Percentiles rank a stretch among this genome's conserved stretches.
These are phyloP conservation scores for human (Homo sapiens) DNA, from an alignment of 2,113 vertebrate species.

Conservation along the genomic window GRCh38 chr2:127243001-127243500, in stretches of 20 bases:
- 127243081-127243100: neutral
- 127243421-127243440: neutral
- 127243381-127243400: neutral
- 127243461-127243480: neutral
- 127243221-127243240: neutral
- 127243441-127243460: neutral
- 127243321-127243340: neutral
- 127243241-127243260: neutral
- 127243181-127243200: neutral
- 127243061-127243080: neutral
- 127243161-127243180: neutral
- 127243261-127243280: neutral
- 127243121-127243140: neutral
- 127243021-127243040: neutral
- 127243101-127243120: neutral
- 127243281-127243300: no score
- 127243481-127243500: neutral
- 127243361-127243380: neutral
- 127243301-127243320: neutral
- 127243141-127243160: neutral
- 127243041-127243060: neutral
- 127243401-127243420: neutral
- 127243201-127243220: neutral
- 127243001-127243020: neutral
- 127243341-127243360: neutral